Evolutionary conservation across 1,140 invertebrate genomes (phyloP), one percentile per base, ranked within the genome.

Genomic region (Eumaeus atala): DNA sequence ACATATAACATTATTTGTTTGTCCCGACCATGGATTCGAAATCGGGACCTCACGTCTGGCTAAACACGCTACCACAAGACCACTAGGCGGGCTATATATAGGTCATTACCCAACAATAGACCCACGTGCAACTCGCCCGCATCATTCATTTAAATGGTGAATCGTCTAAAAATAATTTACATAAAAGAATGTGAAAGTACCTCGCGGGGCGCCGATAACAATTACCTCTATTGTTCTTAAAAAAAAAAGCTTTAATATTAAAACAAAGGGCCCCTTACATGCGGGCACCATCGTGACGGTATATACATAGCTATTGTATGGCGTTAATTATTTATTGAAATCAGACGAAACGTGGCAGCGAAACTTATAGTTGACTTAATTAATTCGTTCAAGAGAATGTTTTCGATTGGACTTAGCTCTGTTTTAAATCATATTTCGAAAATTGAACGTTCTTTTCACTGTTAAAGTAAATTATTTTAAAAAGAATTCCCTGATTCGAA

Each of bases 181-280:
- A 40, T 40, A 40, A 44, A 44, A 14, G 40, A 17, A 28, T 6
- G 21, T 28, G 2, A 28, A 44, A 7, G 12, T 14, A 44, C n/a
- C n/a, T n/a, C n/a, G n/a, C 16, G 40, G 40, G 40, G 40, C 12
- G 40, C 40, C 40, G 21, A 28, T n/a, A 44, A 44, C 38, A 40
- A 40, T 40, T 12, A 18, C 9, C 3, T 14, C 40, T 14, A 44
- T 44, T 44, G 40, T 44, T 16, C 40, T 44, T 44, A 42, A 44
- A 44, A 40, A 44, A 44, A 40, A 44, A 44, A 44, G 14, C 40
- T 44, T 44, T 44, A 44, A 18, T 44, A 44, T 44, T 44, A 44
- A 44, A 44, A 44, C 40, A 44, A 44, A 44, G 40, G 16, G 40
- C 40, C 0, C 21, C 21, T 6, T 3, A 28, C 14, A 44, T 44